phyloP scores from a whole-genome alignment of 2,888 invertebrate genomes.

The Ophion ellenae region DNA sequence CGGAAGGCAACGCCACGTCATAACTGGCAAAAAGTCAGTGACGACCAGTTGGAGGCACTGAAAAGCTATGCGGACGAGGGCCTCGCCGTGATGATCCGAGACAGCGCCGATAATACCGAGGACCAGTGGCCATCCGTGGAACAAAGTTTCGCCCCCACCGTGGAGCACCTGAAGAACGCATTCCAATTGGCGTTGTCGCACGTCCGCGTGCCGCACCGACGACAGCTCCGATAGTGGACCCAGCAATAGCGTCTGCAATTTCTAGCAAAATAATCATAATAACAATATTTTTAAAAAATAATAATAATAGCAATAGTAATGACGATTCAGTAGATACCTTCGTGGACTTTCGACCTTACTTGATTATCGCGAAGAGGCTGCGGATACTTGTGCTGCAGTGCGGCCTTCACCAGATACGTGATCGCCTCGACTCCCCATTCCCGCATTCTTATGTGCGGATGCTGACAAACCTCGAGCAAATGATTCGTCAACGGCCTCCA shows the following conservation, averaged over 20 bases:
- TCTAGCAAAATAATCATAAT: slow-evolving; percentile 81
- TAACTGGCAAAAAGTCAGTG: slow-evolving; percentile 96
- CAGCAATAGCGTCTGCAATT: slow-evolving; percentile 93
- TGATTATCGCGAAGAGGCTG: slow-evolving; percentile 93
- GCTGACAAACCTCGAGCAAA: slow-evolving; percentile 97
- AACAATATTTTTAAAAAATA: background rate
- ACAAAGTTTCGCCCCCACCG: slow-evolving; percentile 95
- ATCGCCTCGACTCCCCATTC: slow-evolving; percentile 99
- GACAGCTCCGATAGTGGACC: slow-evolving; percentile 97
- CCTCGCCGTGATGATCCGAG: slow-evolving; percentile 95
- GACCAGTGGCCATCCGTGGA: slow-evolving; percentile 97
- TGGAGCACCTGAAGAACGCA: slow-evolving; percentile 97
- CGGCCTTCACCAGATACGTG: slow-evolving; percentile 96
- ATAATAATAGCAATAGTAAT: background rate
- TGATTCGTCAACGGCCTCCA: slow-evolving; percentile 98
- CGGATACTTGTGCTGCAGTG: slow-evolving; percentile 93
- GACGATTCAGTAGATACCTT: background rate
- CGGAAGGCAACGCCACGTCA: slow-evolving; percentile 96
- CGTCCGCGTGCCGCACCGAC: slow-evolving; percentile 95
- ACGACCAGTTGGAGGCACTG: slow-evolving; percentile 98
- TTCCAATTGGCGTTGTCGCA: slow-evolving; percentile 96
- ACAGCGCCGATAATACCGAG: slow-evolving; percentile 98
- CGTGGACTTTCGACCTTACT: slow-evolving; percentile 82
- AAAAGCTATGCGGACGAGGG: slow-evolving; percentile 96
- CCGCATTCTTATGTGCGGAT: slow-evolving; percentile 96